A percentile compares a stretch with the other conserved stretches of the same genome.
phyloP scores from a whole-genome alignment of 1,140 invertebrate genomes.

The Drosophila lacertosa region DNA sequence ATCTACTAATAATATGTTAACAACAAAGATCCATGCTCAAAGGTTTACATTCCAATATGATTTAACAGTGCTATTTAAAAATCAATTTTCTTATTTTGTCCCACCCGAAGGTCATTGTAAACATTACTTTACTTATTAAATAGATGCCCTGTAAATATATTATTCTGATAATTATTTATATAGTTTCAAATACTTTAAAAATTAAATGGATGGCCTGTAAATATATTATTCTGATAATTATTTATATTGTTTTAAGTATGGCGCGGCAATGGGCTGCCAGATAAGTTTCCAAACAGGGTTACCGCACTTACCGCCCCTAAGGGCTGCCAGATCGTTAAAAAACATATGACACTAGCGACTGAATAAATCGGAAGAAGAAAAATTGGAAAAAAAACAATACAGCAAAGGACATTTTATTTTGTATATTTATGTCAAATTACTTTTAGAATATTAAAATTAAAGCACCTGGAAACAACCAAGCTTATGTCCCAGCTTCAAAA shows the following conservation, averaged over 20 bases:
- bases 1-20: no score
- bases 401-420: conserved; percentile 34
- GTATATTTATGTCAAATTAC: conserved; percentile 15
- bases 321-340: background rate
- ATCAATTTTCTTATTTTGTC: no score
- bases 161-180: no score
- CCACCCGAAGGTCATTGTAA: no score
- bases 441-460: background rate
- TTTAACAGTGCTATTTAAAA: no score
- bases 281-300: background rate
- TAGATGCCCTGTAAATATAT: no score
- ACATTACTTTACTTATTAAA: no score
- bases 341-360: background rate
- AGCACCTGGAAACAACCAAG: background rate
- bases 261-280: background rate
- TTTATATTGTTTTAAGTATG: background rate
- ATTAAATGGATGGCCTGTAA: no score
- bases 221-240: no score
- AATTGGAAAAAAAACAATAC: conserved; percentile 25
- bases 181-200: no score
- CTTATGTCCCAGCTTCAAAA: background rate
- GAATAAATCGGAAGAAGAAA: conserved; percentile 14
- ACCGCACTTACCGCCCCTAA: background rate
- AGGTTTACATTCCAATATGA: no score
- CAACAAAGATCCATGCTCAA: no score